phyloP scores from a whole-genome alignment of 2,113 vertebrate species.

The Falco punctatus region DNA sequence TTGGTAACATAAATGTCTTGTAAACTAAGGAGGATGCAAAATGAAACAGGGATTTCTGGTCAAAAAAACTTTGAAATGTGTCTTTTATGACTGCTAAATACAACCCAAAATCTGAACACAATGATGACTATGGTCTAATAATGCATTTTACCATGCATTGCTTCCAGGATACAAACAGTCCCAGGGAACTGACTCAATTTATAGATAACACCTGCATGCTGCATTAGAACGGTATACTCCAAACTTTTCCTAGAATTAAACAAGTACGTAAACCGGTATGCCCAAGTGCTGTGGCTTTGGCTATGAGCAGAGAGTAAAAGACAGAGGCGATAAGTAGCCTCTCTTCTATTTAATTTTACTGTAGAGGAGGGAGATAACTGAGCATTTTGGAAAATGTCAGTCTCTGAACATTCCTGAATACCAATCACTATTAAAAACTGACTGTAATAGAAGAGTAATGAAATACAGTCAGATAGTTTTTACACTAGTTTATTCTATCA shows the following conservation, averaged over 20 bases:
- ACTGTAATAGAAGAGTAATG: neutral
- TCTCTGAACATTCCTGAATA: neutral
- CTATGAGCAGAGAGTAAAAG: neutral
- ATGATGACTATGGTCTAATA: neutral
- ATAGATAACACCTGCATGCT: neutral
- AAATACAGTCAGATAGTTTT: neutral
- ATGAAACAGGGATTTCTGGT: neutral
- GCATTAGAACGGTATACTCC: fast-evolving
- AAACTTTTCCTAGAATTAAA: neutral
- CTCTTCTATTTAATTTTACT: neutral
- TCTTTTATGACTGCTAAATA: neutral
- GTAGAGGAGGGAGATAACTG: neutral
- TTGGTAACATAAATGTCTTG: neutral
- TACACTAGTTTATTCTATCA: neutral
- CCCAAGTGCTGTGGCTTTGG: neutral
- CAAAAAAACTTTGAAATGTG: neutral
- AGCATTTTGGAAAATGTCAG: neutral
- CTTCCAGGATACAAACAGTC: neutral
- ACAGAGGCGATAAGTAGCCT: neutral
- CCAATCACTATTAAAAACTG: neutral
- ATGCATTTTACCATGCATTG: neutral
- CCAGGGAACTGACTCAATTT: neutral
- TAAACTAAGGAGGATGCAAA: neutral
- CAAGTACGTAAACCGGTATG: neutral
- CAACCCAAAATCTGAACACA: neutral